These are phyloP conservation scores for Apis florea DNA, from an alignment of 1,140 invertebrate species.

Conservation along the genomic window DNA sequence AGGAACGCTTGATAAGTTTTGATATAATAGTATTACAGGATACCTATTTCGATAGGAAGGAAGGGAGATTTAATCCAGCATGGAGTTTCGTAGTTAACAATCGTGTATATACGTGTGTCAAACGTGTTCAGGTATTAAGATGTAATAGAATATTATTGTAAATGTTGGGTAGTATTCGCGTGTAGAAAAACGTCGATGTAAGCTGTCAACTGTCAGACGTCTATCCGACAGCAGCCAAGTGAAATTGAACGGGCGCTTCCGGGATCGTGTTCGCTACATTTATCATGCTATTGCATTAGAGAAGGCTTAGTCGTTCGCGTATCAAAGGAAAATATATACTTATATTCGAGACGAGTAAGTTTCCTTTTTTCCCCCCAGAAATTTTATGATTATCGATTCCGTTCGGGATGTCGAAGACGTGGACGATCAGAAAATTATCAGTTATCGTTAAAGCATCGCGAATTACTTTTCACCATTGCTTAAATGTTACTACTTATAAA, in stretches of 20 bases:
- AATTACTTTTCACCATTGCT: not conserved
- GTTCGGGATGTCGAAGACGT: not conserved
- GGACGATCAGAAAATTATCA: not conserved
- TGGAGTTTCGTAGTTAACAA: not conserved
- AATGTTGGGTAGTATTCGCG: not conserved
- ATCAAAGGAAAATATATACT: not conserved
- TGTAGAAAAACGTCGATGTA: conserved; percentile 8
- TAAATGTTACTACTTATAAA: too few relatives aligned
- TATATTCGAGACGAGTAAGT: not conserved
- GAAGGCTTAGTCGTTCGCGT: not conserved
- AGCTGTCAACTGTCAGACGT: conserved; percentile 38
- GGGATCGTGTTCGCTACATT: conserved; percentile 33
- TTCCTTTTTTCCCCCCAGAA: not conserved
- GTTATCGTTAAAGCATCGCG: not conserved
- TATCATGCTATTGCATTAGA: conserved; percentile 8
- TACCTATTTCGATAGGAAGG: too few relatives aligned
- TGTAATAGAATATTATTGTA: conserved; percentile 35
- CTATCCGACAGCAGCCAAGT: conserved; percentile 36
- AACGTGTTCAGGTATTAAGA: conserved; percentile 29
- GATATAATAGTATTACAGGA: too few relatives aligned
- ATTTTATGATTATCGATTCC: not conserved
- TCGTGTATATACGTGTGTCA: not conserved
- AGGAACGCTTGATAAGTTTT: too few relatives aligned
- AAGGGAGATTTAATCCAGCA: not conserved
- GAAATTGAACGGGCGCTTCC: conserved; percentile 37